Base-by-base conservation (phyloP, 2,113 vertebrate genomes). In the Chitala chitala region DNA sequence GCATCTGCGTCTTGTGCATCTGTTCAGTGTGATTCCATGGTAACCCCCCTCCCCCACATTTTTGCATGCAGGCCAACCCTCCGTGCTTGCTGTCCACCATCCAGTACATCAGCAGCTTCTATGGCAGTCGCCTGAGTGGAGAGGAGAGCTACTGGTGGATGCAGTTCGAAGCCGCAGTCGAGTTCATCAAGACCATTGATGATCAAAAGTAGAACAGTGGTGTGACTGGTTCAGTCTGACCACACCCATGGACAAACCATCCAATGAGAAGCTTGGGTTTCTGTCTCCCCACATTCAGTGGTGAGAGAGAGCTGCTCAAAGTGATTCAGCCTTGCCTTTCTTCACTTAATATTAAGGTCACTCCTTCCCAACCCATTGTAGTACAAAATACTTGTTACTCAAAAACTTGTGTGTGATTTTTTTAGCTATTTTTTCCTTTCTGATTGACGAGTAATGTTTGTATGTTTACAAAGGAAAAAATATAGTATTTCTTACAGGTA, bases 91-190 rank as follows among this genome's bases (percentile, higher is more conserved):
- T 99, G 87, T 99, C 97, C 86, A 99, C 96, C 12, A 94, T 99
- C 83, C 97, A 99, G 89, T 99, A 99, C 87, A 98, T 99, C 86
- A 96, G 92, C 84, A 97, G 94, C 88, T 99, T 99, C 88, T 98
- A 98, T 71, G 93, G 94, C 88, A 95, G 86, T 87, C 94, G 95
- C 58, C 86, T 99, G 75, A 93, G 93, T 69, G 97, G 97, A 80
- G 96, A 99, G 82, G 97, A 99, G 79, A 98, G 93, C 0, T 99
- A 99, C 87, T 99, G 96, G 97, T 99, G 96, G 97, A 98, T 99
- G 96, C 97, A 99, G 90, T 99, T 99, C 93, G 99, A 95, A 7
- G 96, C 96, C 15, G 97, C 97, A 1, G 91, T 99, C 82, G 97
- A 99, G 80, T 99, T 99, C 91, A 99, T 99, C 86, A 99, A 99